Base-by-base conservation (phyloP, 2,797 vertebrate species). In the Brotula barbata region DNA sequence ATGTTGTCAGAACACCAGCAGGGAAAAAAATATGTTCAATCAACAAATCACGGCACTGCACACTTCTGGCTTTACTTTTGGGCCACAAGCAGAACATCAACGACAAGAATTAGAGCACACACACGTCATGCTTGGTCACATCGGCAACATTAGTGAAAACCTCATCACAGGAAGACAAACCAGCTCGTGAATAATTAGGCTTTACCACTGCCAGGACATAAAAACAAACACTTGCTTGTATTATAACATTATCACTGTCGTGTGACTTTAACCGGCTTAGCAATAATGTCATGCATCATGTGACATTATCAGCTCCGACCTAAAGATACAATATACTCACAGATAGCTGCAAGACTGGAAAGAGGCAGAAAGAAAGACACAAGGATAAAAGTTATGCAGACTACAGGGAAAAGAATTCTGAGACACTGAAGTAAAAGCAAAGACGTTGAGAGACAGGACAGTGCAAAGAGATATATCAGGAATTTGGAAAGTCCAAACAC, bases 261-360 rank as follows among this genome's bases (percentile, higher is more conserved):
- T 85, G 83, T 90, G 91, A 92, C 88, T 77, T 63, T 15, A 69
- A 79, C 42, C 53, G 75, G 72, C 57, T 57, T 44, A 73, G 36
- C 73, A 81, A 86, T 84, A 66, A 77, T 34, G 62, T 79, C 86
- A 67, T 58, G 80, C 54, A 55, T 75, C 86, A 87, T 81, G 87
- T 88, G 88, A 89, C 77, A 17, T 60, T 15, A 69, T 39, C 47
- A 68, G 56, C 46, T 63, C 60, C 42, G 25, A 42, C 22, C 28
- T 50, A 54, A 37, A 36, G 58, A 68, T 64, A 53, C 31, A 50
- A 73, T 8, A 52, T 69, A 71, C 80, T 81, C 74, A 77, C 75
- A 76, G 45, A 57, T 0, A 55, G 54, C 60, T 57, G 67, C 46
- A 19, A 39, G 67, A 73, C 73, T 77, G 64, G 68, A 44, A 39